These are phyloP conservation scores for Eustalomyia histrio DNA, from an alignment of 2,888 invertebrate genomes.

Conservation along the genomic window DNA sequence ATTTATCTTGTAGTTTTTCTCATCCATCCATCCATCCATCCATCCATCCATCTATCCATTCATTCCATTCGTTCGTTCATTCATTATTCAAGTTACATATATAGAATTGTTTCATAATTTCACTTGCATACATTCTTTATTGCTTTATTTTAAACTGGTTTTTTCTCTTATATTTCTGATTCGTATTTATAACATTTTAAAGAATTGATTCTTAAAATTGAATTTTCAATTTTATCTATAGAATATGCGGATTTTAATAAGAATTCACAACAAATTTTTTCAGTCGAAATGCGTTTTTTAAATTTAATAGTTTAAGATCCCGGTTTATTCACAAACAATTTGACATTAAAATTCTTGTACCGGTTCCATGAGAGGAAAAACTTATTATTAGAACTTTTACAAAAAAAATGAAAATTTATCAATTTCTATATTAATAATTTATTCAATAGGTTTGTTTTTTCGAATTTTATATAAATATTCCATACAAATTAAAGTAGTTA, in stretches of 20 bases:
- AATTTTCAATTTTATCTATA: neutral
- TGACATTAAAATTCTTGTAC: no score
- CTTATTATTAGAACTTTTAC: no score
- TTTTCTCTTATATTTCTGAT: constrained; percentile 1
- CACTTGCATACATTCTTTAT: constrained; percentile 26
- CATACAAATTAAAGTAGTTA: no score
- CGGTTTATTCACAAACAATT: no score
- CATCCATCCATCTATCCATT: constrained; percentile 13
- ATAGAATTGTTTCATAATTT: constrained; percentile 44
- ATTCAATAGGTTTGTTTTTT: no score
- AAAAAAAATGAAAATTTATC: no score
- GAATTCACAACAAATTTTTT: neutral
- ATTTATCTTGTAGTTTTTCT: constrained; percentile 14
- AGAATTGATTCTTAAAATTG: neutral
- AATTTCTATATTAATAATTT: no score
- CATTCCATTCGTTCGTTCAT: constrained; percentile 14
- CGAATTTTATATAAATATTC: no score
- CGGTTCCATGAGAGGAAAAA: no score
- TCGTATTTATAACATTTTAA: neutral
- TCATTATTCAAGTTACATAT: neutral
- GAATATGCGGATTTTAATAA: no score
- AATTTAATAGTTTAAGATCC: no score
- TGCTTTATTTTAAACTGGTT: constrained; percentile 3
- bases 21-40: constrained; percentile 3
- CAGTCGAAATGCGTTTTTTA: neutral